Conservation (phyloP, 2,888 invertebrate species). For the Drosophila limbata region DNA sequence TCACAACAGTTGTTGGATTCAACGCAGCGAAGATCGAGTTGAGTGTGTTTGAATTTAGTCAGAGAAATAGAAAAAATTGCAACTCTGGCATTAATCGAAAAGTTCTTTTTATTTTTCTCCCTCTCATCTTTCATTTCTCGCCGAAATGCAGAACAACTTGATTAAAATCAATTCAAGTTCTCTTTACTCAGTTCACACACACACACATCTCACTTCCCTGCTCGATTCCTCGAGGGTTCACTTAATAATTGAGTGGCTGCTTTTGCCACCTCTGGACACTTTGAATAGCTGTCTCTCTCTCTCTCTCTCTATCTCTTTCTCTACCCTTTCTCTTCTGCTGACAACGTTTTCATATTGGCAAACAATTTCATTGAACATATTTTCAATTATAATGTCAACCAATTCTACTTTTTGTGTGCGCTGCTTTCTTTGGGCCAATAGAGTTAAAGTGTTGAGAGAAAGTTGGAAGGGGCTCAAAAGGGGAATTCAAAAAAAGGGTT, state of each 20-base stretch:
- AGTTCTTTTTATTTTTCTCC: not conserved
- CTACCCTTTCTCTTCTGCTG: not conserved
- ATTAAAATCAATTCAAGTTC: constrained; percentile 5
- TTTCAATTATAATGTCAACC: constrained; percentile 69
- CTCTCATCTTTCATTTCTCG: not conserved
- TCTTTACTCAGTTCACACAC: not conserved
- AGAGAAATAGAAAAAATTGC: not conserved
- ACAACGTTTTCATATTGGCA: constrained; percentile 36
- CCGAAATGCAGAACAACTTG: constrained; percentile 1
- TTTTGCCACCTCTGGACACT: constrained; percentile 9
- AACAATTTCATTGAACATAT: constrained; percentile 65
- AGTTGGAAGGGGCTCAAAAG: constrained; percentile 1
- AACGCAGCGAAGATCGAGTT: no score
- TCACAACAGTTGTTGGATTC: no score
- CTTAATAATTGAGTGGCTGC: constrained; percentile 68
- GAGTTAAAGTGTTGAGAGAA: constrained; percentile 1
- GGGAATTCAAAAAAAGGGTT: constrained; percentile 19
- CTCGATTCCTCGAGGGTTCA: constrained; percentile 11
- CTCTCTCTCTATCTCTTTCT: not conserved
- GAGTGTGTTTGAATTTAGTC: no score
- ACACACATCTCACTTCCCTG: not conserved
- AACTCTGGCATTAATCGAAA: not conserved
- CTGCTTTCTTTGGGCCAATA: not conserved
- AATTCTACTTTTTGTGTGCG: constrained; percentile 43
- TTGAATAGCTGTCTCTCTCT: constrained; percentile 1